Base-by-base conservation (phyloP, 2,888 invertebrate genomes). In the Lypha dubia region DNA sequence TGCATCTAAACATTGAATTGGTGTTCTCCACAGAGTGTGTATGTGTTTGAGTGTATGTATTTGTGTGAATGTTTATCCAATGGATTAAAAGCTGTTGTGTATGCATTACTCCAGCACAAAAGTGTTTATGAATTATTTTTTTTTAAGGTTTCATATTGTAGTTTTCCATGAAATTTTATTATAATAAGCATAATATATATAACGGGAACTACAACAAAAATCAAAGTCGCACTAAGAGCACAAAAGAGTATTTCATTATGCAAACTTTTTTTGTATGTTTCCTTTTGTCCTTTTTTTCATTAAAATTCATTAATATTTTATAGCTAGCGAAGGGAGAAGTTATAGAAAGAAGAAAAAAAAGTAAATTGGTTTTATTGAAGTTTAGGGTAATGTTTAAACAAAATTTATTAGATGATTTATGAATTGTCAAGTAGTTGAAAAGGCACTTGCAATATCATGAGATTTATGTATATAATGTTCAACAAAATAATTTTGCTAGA, bases 371-470 rank as follows among this genome's bases (percentile, higher is more conserved):
- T 56, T 76, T 76, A 80, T 80, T 84, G 84, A 80, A 80, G 84
- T 76, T 65, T 28, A 76, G 60, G 53, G 67, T 46, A 70, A 71
- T 79, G 46, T 79, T 75, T 44, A 60, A 79, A 75, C 24, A 76
- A 79, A 79, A 80, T 76, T 80, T 73, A 80, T 76, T 70, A 80
- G 53, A 80, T 84, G 80, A 84, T 84, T 84, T 84, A 84, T 84
- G 76, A 84, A 80, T 84, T 84, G 75, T 84, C 80, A 84, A 84
- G 80, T 73, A 80, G 80, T 76, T 79, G 67, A 67, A 71, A 84
- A 67, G 75, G 65, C 58, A 71, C 80, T 80, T 32, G 24, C 17
- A 62, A 49, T 60, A 51, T 24, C 46, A 71, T 63, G 38, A 70
- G 53, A 62, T 71, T 71, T 71, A 62, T 63, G 63, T 53, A 71